These are phyloP conservation scores for Rhynchophorus ferrugineus DNA, from an alignment of 1,140 invertebrate genomes.

Conservation along the genomic window DNA sequence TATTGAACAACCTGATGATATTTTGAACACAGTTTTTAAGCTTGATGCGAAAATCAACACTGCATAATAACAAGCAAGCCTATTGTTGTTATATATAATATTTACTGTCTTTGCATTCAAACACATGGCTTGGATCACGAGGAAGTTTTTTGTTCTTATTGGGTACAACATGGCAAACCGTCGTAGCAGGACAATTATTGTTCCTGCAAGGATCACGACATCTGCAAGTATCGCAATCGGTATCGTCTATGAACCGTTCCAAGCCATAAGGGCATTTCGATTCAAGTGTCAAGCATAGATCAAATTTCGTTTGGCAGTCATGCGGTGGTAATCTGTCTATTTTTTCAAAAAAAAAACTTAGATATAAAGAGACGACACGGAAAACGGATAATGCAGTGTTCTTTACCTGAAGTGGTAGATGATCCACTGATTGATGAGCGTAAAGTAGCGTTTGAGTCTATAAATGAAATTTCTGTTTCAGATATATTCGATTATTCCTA, in stretches of 20 bases:
- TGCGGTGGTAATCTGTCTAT: slow-evolving; percentile 1
- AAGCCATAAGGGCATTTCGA: slow-evolving; percentile 2
- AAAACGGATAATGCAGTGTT: background rate
- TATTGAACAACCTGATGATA: no score
- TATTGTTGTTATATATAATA: no score
- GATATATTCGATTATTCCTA: no score
- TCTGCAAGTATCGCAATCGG: slow-evolving; percentile 7
- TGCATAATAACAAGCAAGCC: no score
- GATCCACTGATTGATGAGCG: background rate
- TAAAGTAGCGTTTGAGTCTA: no score
- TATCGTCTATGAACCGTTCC: slow-evolving; percentile 10
- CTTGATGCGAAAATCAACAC: no score
- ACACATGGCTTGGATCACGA: background rate
- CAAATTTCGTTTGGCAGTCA: slow-evolving; percentile 12
- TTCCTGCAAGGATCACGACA: slow-evolving; percentile 4
- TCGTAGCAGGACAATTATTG: background rate
- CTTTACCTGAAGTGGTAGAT: slow-evolving; percentile 7
- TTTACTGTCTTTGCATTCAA: slow-evolving; percentile 1
- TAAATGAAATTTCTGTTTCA: background rate
- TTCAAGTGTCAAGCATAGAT: slow-evolving; percentile 6
- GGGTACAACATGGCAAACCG: background rate
- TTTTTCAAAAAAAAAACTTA: no score
- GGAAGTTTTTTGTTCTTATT: background rate
- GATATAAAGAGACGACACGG: no score
- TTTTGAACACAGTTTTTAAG: no score